Evolutionary conservation across 2,113 vertebrate species (phyloP).

Genomic region (Microtus pennsylvanicus): DNA sequence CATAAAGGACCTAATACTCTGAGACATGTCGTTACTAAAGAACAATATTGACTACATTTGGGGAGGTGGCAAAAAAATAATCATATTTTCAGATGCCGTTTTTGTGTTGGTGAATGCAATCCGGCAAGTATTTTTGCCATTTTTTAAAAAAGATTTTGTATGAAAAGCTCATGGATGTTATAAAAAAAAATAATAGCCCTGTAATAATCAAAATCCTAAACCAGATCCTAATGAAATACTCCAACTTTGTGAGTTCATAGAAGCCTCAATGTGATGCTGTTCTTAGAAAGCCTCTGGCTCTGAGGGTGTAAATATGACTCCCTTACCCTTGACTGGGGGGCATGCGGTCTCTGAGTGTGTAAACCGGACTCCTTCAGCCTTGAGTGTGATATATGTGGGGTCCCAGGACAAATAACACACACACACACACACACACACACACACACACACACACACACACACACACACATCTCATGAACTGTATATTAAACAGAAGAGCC

Average conservation of each 20-base stretch:
- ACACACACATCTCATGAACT: not conserved
- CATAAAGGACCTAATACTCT: not conserved
- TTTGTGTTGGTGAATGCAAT: not conserved
- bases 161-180: conserved; percentile 15
- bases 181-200: conserved; percentile 35
- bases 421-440: not conserved
- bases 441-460: not conserved
- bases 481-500: not conserved
- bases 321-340: no score
- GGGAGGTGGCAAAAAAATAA: conserved; percentile 16
- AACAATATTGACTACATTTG: not conserved
- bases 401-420: conserved; percentile 23
- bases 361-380: not conserved
- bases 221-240: not conserved
- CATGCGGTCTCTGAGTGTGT: not conserved
- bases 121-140: not conserved
- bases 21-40: conserved; percentile 1
- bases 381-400: not conserved
- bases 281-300: not conserved
- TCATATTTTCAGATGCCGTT: not conserved
- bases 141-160: not conserved
- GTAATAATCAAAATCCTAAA: not conserved
- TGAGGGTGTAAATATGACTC: no score
- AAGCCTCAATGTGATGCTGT: not conserved
- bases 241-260: not conserved